Evolutionary conservation across 2,888 invertebrate genomes (phyloP).

Genomic region (Amiota communis): DNA sequence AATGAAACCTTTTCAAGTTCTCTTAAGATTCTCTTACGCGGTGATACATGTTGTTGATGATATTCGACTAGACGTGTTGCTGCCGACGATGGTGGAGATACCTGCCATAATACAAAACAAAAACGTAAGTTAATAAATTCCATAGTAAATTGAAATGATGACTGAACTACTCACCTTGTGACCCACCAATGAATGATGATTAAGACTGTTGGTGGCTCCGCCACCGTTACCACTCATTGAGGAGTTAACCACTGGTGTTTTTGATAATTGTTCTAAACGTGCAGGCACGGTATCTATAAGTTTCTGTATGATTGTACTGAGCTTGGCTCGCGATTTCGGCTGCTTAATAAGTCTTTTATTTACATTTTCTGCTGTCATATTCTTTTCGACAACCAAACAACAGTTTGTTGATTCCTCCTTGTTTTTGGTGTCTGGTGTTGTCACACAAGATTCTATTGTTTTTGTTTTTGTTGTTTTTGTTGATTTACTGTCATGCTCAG

Average conservation of each 20-base stretch:
- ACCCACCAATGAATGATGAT: slow-evolving; percentile 56
- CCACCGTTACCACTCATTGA: slow-evolving; percentile 48
- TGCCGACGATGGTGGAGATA: slow-evolving; percentile 65
- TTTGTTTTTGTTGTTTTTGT: background rate
- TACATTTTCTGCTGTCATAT: slow-evolving; percentile 49
- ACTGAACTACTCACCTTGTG: slow-evolving; percentile 48
- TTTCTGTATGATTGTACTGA: slow-evolving; percentile 71
- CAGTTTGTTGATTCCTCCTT: slow-evolving; percentile 39
- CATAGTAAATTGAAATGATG: background rate
- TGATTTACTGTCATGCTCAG: background rate
- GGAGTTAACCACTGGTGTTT: slow-evolving; percentile 50
- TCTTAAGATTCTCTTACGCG: slow-evolving; percentile 86
- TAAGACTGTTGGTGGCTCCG: slow-evolving; percentile 53
- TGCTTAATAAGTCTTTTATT: slow-evolving; percentile 68
- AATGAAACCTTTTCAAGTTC: slow-evolving; percentile 84
- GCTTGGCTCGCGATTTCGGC: slow-evolving; percentile 69
- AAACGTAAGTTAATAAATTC: background rate
- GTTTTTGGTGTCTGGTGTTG: slow-evolving; percentile 13
- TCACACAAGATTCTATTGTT: slow-evolving; percentile 21
- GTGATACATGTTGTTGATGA: slow-evolving; percentile 78
- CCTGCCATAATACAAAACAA: slow-evolving; percentile 44
- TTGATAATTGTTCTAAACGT: slow-evolving; percentile 65
- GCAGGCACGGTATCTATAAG: slow-evolving; percentile 70
- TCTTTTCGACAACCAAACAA: slow-evolving; percentile 45
- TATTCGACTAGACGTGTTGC: slow-evolving; percentile 70